Conservation (phyloP, 2,888 invertebrate genomes). For the Neoitamus cyanurus region DNA sequence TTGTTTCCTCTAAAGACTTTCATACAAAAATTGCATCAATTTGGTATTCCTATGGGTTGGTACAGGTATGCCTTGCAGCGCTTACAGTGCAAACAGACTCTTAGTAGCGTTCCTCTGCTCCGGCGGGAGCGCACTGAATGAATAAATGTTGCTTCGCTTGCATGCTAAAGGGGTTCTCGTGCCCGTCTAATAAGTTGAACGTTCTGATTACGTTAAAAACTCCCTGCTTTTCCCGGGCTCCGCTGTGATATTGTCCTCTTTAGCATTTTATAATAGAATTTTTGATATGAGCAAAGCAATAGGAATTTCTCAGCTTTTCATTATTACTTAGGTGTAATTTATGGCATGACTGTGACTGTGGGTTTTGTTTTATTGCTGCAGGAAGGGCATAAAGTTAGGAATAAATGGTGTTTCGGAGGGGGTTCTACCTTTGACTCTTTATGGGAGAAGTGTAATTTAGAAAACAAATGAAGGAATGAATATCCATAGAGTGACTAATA, state of each 20-base stretch:
- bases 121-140: neutral
- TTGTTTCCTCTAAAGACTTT: conserved; percentile 3
- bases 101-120: neutral
- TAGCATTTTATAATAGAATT: conserved; percentile 34
- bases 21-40: conserved; percentile 35
- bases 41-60: conserved; percentile 19
- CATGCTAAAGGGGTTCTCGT: conserved; percentile 13
- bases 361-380: neutral
- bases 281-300: conserved; percentile 7
- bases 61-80: conserved; percentile 5
- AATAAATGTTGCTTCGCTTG: conserved; percentile 22
- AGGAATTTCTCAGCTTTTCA: conserved; percentile 17
- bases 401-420: neutral
- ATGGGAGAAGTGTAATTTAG: too few relatives aligned
- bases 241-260: neutral
- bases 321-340: conserved; percentile 10
- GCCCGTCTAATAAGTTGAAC: conserved; percentile 36
- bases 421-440: too few relatives aligned
- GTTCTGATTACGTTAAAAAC: conserved; percentile 17
- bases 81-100: conserved; percentile 14
- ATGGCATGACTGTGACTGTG: neutral
- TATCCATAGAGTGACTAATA: too few relatives aligned
- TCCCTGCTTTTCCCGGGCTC: neutral
- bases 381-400: neutral
- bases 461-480: too few relatives aligned